phyloP scores from a whole-genome alignment of 2,888 invertebrate genomes.

The Tillus elongatus region DNA sequence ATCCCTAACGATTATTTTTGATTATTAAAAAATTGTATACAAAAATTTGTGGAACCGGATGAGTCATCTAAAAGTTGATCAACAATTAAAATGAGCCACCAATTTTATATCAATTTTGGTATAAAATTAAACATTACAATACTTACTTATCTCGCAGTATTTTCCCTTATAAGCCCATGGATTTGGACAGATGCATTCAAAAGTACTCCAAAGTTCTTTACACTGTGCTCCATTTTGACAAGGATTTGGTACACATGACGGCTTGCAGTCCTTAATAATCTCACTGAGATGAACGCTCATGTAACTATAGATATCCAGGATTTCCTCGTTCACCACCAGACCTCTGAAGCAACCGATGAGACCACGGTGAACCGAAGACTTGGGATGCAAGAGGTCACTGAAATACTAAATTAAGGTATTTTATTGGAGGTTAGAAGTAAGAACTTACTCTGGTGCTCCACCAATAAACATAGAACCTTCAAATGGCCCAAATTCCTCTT shows the following conservation, averaged over 20 bases:
- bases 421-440: constrained; percentile 9
- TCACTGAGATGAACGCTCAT: constrained; percentile 87
- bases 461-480: constrained; percentile 92
- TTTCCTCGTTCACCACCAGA: constrained; percentile 82
- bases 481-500: constrained; percentile 86
- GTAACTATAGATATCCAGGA: constrained; percentile 83
- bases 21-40: too few relatives aligned
- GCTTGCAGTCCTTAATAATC: constrained; percentile 87
- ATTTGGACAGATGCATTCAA: constrained; percentile 86
- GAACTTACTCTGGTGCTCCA: constrained; percentile 79
- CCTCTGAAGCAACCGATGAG: constrained; percentile 91
- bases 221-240: constrained; percentile 86
- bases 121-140: too few relatives aligned
- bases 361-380: constrained; percentile 77
- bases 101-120: too few relatives aligned
- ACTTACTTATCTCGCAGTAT: constrained; percentile 84
- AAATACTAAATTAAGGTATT: constrained; percentile 22
- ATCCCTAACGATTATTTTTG: too few relatives aligned
- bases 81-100: too few relatives aligned
- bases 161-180: constrained; percentile 86
- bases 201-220: constrained; percentile 86
- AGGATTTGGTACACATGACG: constrained; percentile 88
- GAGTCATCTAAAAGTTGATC: too few relatives aligned
- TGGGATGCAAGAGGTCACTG: constrained; percentile 66
- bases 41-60: too few relatives aligned